A percentile compares a stretch with the other conserved stretches of the same genome.
These are phyloP conservation scores for Cyphomyrus discorhynchus DNA, from an alignment of 2,113 vertebrate genomes.

Conservation along the genomic window DNA sequence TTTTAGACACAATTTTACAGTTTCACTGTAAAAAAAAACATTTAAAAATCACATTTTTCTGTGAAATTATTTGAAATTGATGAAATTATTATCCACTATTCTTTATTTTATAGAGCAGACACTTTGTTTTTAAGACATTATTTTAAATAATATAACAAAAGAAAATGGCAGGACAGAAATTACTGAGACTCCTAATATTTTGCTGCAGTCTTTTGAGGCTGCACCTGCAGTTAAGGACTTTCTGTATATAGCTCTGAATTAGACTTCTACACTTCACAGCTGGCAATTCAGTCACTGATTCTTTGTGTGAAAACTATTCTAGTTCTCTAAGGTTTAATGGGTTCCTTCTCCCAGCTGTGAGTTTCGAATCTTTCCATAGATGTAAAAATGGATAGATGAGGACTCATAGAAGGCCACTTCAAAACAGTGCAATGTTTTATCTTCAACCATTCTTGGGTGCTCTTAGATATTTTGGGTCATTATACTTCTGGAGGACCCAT, in stretches of 20 bases:
- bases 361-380: not conserved
- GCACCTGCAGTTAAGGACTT: not conserved
- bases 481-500: not conserved
- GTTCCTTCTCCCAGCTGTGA: not conserved
- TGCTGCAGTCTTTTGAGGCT: not conserved
- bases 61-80: not conserved
- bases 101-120: not conserved
- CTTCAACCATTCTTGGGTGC: not conserved
- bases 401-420: not conserved
- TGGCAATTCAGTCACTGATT: not conserved
- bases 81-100: not conserved
- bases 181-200: not conserved
- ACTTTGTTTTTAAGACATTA: not conserved
- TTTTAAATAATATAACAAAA: not conserved
- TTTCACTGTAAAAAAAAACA: not conserved
- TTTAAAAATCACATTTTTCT: not conserved
- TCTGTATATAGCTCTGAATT: not conserved
- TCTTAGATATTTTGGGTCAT: not conserved
- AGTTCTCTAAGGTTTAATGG: not conserved
- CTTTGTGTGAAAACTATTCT: not conserved
- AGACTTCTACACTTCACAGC: not conserved
- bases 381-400: not conserved
- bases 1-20: not conserved
- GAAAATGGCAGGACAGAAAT: not conserved
- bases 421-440: not conserved